Evolutionary conservation across 2,888 invertebrate species (phyloP).

Genomic region (Phaedon cochleariae): DNA sequence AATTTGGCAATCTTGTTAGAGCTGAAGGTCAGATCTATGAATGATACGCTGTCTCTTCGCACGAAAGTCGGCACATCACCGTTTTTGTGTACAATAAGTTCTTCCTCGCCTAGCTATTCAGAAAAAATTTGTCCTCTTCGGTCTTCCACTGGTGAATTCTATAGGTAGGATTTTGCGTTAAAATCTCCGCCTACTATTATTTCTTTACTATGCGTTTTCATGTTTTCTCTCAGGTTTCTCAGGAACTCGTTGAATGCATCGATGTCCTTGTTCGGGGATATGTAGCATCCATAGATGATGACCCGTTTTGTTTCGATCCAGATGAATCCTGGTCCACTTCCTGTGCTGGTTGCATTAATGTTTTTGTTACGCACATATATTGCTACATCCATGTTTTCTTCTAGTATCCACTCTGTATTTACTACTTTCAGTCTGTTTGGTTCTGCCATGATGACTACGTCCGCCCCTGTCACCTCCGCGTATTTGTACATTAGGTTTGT

Average conservation of each 20-base stretch:
- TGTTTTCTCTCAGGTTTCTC: not conserved
- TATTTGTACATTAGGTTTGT: slow-evolving; percentile 24
- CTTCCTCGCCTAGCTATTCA: not conserved
- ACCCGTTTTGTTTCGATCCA: slow-evolving; percentile 20
- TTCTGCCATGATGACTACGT: slow-evolving; percentile 25
- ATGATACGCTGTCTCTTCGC: slow-evolving; percentile 5
- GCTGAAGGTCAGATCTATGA: slow-evolving; percentile 19
- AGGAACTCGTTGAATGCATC: not conserved
- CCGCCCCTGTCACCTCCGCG: slow-evolving; percentile 12
- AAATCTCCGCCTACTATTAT: slow-evolving; percentile 15
- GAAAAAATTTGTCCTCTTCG: not conserved
- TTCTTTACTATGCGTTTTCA: slow-evolving; percentile 16
- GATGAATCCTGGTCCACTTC: slow-evolving; percentile 10
- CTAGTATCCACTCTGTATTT: not conserved
- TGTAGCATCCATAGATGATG: slow-evolving; percentile 12
- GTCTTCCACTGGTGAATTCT: not conserved
- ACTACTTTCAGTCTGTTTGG: slow-evolving; percentile 18
- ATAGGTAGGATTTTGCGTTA: slow-evolving; percentile 18
- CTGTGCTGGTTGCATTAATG: not conserved
- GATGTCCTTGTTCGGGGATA: slow-evolving; percentile 13
- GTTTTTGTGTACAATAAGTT: slow-evolving; percentile 5
- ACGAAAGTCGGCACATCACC: slow-evolving; percentile 17
- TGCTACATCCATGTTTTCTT: slow-evolving; percentile 16
- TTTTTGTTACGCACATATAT: not conserved
- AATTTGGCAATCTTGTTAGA: not conserved